phyloP scores from a whole-genome alignment of 2,113 vertebrate genomes.

The Lophotis ruficrista region DNA sequence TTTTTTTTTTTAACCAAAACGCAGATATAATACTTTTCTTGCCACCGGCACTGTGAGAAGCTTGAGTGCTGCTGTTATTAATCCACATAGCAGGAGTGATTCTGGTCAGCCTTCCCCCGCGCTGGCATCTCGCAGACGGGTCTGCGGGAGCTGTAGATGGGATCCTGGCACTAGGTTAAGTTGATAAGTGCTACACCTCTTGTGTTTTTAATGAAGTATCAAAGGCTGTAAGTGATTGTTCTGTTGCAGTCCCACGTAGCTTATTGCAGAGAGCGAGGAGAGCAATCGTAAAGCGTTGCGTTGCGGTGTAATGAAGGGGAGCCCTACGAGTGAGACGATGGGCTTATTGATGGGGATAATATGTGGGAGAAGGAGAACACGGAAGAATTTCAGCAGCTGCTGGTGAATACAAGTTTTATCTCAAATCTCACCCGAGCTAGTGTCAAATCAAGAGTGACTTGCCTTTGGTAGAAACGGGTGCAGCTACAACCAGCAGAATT shows the following conservation, averaged over 20 bases:
- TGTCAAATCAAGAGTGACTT: neutral
- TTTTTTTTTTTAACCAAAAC: neutral
- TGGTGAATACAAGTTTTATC: neutral
- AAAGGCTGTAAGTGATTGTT: neutral
- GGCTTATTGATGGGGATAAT: neutral
- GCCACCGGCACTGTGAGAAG: neutral
- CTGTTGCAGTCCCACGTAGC: neutral
- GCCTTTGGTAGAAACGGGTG: neutral
- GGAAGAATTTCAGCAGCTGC: neutral
- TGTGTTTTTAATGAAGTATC: neutral
- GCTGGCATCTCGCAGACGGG: neutral
- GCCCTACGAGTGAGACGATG: neutral
- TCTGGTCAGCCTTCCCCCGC: neutral
- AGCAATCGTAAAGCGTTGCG: neutral
- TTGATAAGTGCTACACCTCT: neutral
- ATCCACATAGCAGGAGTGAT: neutral
- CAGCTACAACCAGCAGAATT: neutral
- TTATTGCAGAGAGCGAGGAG: neutral
- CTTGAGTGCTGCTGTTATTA: neutral
- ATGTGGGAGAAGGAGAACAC: rapidly evolving
- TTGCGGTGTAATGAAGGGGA: neutral
- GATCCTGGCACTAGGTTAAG: neutral
- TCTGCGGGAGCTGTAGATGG: neutral
- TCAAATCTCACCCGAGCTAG: neutral
- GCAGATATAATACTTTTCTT: neutral